Conservation (phyloP, 2,888 invertebrate species). For the Aphodius granarius region DNA sequence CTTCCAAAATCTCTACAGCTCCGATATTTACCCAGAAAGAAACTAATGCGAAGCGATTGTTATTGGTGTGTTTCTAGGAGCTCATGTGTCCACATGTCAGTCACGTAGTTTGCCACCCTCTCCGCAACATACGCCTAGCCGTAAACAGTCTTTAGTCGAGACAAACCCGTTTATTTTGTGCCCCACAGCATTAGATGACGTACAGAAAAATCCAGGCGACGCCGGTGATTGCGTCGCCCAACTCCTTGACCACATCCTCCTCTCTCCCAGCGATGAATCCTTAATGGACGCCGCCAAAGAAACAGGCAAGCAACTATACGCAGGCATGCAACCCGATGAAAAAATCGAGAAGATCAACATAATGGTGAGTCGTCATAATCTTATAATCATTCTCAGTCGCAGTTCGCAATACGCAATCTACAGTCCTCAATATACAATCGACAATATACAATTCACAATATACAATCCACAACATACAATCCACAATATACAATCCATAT, state of each 20-base stretch:
- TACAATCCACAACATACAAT: too few relatives aligned
- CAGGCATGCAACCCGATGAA: conserved; percentile 67
- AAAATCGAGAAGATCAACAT: conserved; percentile 79
- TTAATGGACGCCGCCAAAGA: conserved; percentile 88
- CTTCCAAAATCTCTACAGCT: too few relatives aligned
- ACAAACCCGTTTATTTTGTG: conserved; percentile 64
- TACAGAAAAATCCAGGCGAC: conserved; percentile 49
- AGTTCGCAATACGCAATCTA: too few relatives aligned
- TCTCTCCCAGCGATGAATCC: conserved; percentile 69
- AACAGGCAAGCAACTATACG: conserved; percentile 81
- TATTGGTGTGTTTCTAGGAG: conserved; percentile 43
- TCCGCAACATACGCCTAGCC: conserved; percentile 72
- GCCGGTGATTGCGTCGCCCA: conserved; percentile 53
- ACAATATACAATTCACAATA: too few relatives aligned
- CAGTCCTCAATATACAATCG: too few relatives aligned
- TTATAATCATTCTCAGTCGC: too few relatives aligned
- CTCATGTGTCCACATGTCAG: conserved; percentile 55
- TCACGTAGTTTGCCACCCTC: conserved; percentile 75
- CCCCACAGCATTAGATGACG: conserved; percentile 50
- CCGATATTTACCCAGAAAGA: too few relatives aligned
- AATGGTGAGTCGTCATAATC: too few relatives aligned
- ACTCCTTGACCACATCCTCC: conserved; percentile 60
- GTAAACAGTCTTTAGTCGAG: conserved; percentile 67
- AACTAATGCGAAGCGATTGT: not conserved
- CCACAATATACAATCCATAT: too few relatives aligned